Evolutionary conservation across 2,113 vertebrate species (phyloP).

Genomic region (Ophiodon elongatus): DNA sequence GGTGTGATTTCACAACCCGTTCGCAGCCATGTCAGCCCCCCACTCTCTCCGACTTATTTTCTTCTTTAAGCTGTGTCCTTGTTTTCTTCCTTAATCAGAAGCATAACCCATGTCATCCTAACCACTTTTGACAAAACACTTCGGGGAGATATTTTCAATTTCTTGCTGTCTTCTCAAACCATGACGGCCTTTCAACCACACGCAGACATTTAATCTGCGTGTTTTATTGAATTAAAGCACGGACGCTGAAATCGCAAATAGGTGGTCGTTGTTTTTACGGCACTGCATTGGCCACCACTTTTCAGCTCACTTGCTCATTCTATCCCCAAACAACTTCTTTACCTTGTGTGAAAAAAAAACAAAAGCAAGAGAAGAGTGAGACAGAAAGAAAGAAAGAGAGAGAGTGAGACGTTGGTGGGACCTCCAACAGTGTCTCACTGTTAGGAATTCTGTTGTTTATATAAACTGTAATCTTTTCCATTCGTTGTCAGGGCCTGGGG

Average conservation of each 20-base stretch:
- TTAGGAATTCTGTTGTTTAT: conserved; percentile 89
- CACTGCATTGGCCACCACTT: not conserved
- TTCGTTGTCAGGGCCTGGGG: conserved; percentile 83
- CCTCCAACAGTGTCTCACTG: conserved; percentile 86
- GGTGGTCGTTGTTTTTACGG: conserved; percentile 2
- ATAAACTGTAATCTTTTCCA: conserved; percentile 91
- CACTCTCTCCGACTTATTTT: conserved; percentile 17
- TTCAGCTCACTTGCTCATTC: conserved; percentile 58
- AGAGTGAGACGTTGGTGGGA: conserved; percentile 71
- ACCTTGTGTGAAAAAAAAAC: conserved; percentile 5
- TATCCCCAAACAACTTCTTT: conserved; percentile 46
- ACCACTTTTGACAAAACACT: conserved; percentile 54
- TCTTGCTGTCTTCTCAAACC: conserved; percentile 32
- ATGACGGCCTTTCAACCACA: conserved; percentile 42
- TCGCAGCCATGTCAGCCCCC: not conserved
- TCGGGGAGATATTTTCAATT: conserved; percentile 40
- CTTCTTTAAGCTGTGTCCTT: conserved; percentile 25
- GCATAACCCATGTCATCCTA: conserved; percentile 29
- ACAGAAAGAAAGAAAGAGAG: conserved; percentile 9
- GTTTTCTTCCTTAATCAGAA: conserved; percentile 66
- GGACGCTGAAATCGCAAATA: conserved; percentile 10
- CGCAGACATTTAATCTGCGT: conserved; percentile 16
- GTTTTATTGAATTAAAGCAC: conserved; percentile 39
- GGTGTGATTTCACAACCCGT: conserved; percentile 30
- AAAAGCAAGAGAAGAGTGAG: conserved; percentile 12